These are phyloP conservation scores for Calyptommatus sinebrachiatus DNA, from an alignment of 2,113 vertebrate species.

Conservation along the genomic window DNA sequence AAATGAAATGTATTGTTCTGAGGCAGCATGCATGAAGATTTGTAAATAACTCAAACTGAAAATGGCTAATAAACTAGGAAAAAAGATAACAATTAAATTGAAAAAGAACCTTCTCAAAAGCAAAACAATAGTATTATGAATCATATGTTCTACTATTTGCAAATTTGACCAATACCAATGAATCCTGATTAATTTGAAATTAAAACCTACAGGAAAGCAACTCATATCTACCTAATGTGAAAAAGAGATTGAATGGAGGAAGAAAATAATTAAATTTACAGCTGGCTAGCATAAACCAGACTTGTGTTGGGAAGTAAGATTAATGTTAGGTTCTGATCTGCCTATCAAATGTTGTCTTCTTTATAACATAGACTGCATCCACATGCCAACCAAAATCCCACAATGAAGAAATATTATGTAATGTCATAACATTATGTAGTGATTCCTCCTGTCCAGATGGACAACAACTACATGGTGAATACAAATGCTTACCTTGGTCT, in stretches of 20 bases:
- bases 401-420: too few relatives aligned
- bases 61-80: background rate
- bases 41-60: background rate
- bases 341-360: background rate
- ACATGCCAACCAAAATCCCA: too few relatives aligned
- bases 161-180: background rate
- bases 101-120: background rate
- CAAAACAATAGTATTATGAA: background rate
- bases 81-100: background rate
- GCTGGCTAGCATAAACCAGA: background rate
- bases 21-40: background rate
- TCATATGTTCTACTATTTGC: background rate
- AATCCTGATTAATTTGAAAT: slow-evolving; percentile 11
- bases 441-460: too few relatives aligned
- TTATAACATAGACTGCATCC: too few relatives aligned
- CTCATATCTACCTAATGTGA: background rate
- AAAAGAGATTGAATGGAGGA: background rate
- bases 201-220: background rate
- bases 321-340: background rate
- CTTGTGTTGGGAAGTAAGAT: background rate
- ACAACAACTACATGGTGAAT: too few relatives aligned
- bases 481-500: too few relatives aligned
- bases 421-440: too few relatives aligned
- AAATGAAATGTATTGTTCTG: slow-evolving; percentile 5
- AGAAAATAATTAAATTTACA: background rate